Base-by-base conservation (phyloP, 2,797 vertebrate species). In the Pipistrellus pygmaeus region DNA sequence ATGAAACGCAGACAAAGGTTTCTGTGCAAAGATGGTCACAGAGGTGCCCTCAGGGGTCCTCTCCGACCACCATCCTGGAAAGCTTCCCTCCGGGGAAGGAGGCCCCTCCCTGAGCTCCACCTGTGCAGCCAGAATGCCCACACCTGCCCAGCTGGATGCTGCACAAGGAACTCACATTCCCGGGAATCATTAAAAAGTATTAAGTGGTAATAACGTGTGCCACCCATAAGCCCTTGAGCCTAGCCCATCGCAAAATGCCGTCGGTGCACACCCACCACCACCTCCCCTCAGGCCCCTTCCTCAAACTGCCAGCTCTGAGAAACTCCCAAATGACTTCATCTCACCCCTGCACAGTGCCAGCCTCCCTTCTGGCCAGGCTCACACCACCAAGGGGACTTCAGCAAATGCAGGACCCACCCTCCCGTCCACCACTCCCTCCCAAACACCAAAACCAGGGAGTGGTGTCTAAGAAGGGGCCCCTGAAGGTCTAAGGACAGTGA, bases 341-440 rank as follows among this genome's bases (percentile, higher is more conserved):
- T 62, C 44, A n/a, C 51, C 35, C 11, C 14, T 14, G 3, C 83
- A 0, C 11, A 17, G 38, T 15, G n/a, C 35, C 44, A 77, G 32
- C 25, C 18, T 53, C 75, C 66, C n/a, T 87, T 8, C 46, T 7
- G 5, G 13, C 8, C 18, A 9, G 3, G 18, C 14, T 71, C 55
- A 66, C 20, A 20, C 76, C n/a, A 44, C 38, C 14, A 3, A 87
- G 30, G 38, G 18, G 48, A 8, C n/a, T 23, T 73, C 38, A 35
- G 53, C 20, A 11, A 84, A 86, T 44, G 9, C 20, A 23, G 14
- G 23, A 14, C 13, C 35, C 14, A 11, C 0, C 44, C 8, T 62
- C 21, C 46, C 20, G 8, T 25, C 32, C 8, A 11, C 12, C 27
- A 0, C 20, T 0, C 6, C 32, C 21, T 23, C 55, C 23, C 71